Percentiles rank a stretch among this genome's conserved stretches.
Conservation (phyloP, 2,113 vertebrate species). For the Ciconia maguari region DNA sequence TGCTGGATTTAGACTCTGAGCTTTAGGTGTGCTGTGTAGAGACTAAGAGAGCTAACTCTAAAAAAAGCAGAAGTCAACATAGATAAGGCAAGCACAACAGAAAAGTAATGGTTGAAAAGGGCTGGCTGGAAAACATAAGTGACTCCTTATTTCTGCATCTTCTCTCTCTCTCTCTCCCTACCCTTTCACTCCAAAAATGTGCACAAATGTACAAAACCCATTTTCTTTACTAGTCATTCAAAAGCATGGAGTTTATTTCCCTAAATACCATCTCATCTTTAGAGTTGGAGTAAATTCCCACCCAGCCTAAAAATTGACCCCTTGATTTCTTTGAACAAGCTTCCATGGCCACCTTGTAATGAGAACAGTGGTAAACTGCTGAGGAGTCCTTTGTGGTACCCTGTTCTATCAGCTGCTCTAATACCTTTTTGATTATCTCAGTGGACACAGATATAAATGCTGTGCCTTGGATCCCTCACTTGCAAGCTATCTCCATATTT, state of each 20-base stretch:
- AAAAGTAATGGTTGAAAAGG: background rate
- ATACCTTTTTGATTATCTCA: constrained; percentile 70
- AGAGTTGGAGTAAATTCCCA: background rate
- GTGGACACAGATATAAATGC: constrained; percentile 57
- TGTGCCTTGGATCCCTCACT: constrained; percentile 21
- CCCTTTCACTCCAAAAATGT: background rate
- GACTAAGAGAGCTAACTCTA: background rate
- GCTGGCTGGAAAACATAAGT: background rate
- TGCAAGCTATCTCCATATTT: constrained; percentile 32
- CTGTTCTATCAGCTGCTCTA: constrained; percentile 62
- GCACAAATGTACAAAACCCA: background rate
- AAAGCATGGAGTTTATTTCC: background rate
- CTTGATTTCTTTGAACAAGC: background rate
- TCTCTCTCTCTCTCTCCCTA: background rate
- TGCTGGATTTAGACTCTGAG: background rate
- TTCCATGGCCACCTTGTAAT: background rate
- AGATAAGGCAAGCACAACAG: background rate
- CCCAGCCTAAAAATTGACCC: background rate
- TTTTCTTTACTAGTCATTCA: background rate
- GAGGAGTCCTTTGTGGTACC: constrained; percentile 55
- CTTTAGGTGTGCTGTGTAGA: background rate
- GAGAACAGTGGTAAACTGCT: constrained; percentile 47
- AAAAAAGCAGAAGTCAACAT: background rate
- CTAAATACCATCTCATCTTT: background rate
- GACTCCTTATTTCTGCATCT: background rate